Percentiles rank a stretch among this genome's conserved stretches.
Conservation (phyloP, 1,140 invertebrate genomes). For the Sitobion miscanthi region DNA sequence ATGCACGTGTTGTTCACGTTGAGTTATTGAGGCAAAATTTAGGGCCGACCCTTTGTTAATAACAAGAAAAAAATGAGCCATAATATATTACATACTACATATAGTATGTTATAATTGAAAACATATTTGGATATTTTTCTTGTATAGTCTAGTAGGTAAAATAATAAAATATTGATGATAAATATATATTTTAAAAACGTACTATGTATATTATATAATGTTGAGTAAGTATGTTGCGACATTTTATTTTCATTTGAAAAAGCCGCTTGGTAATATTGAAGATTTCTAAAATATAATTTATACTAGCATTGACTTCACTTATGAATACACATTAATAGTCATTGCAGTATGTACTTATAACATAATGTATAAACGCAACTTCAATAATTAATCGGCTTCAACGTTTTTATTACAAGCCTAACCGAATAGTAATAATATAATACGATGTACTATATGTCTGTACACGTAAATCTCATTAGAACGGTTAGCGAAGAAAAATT, state of each 20-base stretch:
- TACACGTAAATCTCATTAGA: neutral
- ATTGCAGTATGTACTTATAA: neutral
- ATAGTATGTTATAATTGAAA: conserved; percentile 36
- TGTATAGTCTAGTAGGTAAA: neutral
- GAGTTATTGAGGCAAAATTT: conserved; percentile 1
- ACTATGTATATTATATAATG: neutral
- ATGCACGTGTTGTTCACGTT: conserved; percentile 16
- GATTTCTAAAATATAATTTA: neutral
- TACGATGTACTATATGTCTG: neutral
- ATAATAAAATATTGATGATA: neutral
- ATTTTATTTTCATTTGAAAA: neutral
- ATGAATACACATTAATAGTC: neutral
- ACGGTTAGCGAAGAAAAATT: neutral
- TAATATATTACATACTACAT: neutral
- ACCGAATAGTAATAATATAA: neutral
- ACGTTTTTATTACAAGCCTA: neutral
- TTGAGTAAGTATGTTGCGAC: neutral
- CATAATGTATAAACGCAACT: neutral
- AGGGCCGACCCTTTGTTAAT: conserved; percentile 36
- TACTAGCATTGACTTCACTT: neutral
- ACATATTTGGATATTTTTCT: conserved; percentile 36
- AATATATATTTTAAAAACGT: neutral
- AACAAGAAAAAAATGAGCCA: conserved; percentile 30
- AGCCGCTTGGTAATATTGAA: neutral
- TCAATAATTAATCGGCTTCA: neutral